Conservation (phyloP, 2,113 vertebrate species). For the Poeciliopsis prolifica region DNA sequence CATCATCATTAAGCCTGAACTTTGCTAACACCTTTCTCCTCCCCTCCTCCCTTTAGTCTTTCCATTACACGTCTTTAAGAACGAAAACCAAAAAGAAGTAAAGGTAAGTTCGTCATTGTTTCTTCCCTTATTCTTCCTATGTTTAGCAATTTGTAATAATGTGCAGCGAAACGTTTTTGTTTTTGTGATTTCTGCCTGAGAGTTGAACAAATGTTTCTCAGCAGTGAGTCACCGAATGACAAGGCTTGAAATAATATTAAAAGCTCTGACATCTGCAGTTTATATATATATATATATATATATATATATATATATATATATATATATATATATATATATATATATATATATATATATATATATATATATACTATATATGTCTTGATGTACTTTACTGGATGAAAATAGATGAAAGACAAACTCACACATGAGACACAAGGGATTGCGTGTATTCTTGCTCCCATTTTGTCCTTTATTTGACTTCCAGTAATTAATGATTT, state of each 20-base stretch:
- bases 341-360: conserved; percentile 10
- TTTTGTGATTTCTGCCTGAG: background rate
- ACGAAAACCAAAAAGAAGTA: conserved; percentile 90
- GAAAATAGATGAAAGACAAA: conserved; percentile 10
- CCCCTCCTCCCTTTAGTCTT: conserved; percentile 79
- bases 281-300: conserved; percentile 14
- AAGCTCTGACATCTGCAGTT: background rate
- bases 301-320: background rate
- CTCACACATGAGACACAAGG: background rate
- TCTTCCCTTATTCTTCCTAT: background rate
- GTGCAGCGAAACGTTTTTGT: background rate
- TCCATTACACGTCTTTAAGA: conserved; percentile 90
- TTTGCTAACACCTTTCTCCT: conserved; percentile 38
- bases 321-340: background rate
- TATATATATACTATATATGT: background rate
- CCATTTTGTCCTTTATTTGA: background rate
- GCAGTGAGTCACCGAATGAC: conserved; percentile 3
- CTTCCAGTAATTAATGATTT: conserved; percentile 8
- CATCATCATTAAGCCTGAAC: background rate
- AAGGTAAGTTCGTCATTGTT: conserved; percentile 79
- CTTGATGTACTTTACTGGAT: conserved; percentile 1
- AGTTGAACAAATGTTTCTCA: background rate
- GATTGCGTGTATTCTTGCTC: background rate
- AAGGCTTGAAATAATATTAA: conserved; percentile 7
- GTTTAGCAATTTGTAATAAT: background rate